Evolutionary conservation across 2,113 vertebrate species (phyloP), one percentile per base, ranked within the genome.

Genomic region (Tetrax tetrax): DNA sequence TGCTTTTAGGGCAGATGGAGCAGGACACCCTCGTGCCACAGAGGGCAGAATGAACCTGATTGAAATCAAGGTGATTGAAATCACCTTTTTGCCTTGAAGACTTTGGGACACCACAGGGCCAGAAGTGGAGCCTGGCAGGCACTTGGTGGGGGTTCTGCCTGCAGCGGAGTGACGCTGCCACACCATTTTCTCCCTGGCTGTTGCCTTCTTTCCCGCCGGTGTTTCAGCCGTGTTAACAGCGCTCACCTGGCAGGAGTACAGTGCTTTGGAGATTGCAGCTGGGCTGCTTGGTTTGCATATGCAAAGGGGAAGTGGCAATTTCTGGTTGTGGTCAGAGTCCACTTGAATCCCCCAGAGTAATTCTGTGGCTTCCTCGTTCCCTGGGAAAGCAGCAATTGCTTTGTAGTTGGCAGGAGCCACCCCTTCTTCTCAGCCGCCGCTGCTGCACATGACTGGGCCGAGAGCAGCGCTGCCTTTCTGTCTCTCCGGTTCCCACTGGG

Each of bases 271-370:
- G 45, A 28, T 48, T 89, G 14, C 59, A 81, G 57, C 53, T 41
- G 10, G 16, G 50, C 65, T 88, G 56, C 64, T 92, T 54, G 11
- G 22, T 96, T 94, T 93, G 91, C 87, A 65, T 83, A 74, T 85
- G 78, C 57, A 68, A 89, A 85, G 18, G 31, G 57, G 31, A 96
- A 96, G 82, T 60, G 43, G 68, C 82, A 77, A 31, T 83, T 90
- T 96, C 79, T 95, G 65, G 51, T 43, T 96, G 93, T 94, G 94
- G 43, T 90, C 83, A 81, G 86, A 96, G 86, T 95, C 91, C 83
- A 11, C 89, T 91, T 43, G 56, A 79, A 87, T 94, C 53, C 80
- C 75, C 56, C 12, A 35, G 87, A 84, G 87, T 92, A 81, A 94
- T 71, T 92, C 72, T 94, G 87, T 84, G 94, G 95, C 83, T 95